Conservation (phyloP, 2,888 invertebrate genomes). For the Polyommatus iphigenia region DNA sequence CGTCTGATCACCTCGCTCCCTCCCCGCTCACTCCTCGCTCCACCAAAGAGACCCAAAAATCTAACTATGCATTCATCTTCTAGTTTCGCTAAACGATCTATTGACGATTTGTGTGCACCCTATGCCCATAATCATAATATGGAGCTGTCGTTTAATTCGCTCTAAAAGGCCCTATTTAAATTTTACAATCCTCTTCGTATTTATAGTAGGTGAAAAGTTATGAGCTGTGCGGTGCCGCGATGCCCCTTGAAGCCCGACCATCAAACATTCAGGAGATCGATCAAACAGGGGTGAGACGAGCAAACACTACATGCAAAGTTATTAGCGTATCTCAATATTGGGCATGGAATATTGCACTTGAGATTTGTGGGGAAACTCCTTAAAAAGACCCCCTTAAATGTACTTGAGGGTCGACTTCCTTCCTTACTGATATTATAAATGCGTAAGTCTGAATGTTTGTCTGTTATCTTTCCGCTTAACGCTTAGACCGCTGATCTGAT, state of each 20-base stretch:
- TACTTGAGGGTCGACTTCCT: background rate
- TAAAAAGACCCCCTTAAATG: background rate
- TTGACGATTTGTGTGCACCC: too few species aligned
- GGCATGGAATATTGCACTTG: slow-evolving; percentile 2
- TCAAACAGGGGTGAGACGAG: slow-evolving; percentile 20
- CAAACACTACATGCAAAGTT: slow-evolving; percentile 25
- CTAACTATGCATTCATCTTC: too few species aligned
- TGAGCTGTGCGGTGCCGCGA: background rate
- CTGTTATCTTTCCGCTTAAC: background rate
- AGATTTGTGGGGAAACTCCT: background rate
- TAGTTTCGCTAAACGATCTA: too few species aligned
- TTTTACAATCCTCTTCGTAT: background rate
- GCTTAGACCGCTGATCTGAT: too few species aligned
- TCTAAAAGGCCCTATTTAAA: background rate
- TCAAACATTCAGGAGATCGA: slow-evolving; percentile 25
- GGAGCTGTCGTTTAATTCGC: background rate
- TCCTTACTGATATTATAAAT: background rate
- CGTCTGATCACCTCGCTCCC: too few species aligned
- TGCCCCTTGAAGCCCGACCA: slow-evolving; percentile 7
- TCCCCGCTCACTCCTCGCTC: too few species aligned
- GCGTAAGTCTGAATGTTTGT: background rate
- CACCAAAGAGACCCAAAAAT: too few species aligned
- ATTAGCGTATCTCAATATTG: slow-evolving; percentile 18
- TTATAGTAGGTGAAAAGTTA: background rate
- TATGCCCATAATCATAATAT: background rate